Evolutionary conservation across 2,888 invertebrate species (phyloP).

Genomic region (Folsomia manolachei): DNA sequence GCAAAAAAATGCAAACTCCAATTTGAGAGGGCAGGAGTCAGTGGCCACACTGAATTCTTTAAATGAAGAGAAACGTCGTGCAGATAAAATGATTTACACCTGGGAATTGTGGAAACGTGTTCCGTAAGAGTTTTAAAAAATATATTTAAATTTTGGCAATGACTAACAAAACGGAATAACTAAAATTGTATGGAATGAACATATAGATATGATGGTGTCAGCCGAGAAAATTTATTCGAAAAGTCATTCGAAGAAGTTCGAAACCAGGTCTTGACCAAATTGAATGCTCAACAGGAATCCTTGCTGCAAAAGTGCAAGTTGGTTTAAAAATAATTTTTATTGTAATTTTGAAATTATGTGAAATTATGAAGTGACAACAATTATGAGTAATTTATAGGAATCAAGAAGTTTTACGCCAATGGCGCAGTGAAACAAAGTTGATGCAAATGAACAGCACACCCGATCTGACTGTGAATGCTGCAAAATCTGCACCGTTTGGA

Average conservation of each 20-base stretch:
- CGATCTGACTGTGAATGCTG: constrained; percentile 3
- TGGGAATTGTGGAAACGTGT: constrained; percentile 39
- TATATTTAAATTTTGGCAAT: background rate
- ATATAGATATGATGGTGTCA: constrained; percentile 33
- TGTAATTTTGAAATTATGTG: no score
- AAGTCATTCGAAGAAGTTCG: constrained; percentile 36
- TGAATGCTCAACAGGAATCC: constrained; percentile 28
- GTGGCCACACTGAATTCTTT: background rate
- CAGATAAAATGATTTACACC: constrained; percentile 35
- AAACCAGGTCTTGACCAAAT: constrained; percentile 26
- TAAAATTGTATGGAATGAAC: background rate
- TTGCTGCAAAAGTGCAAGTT: constrained; percentile 41
- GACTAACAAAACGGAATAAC: background rate
- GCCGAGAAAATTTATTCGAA: constrained; percentile 25
- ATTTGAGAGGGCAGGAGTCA: background rate
- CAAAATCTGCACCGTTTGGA: constrained; percentile 34
- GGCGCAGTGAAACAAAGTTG: constrained; percentile 31
- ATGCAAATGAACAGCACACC: constrained; percentile 29
- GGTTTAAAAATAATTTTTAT: no score
- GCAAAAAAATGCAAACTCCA: background rate
- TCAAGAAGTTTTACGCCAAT: constrained; percentile 33
- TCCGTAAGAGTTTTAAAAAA: constrained; percentile 29
- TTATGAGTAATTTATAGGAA: no score
- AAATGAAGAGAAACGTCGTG: constrained; percentile 25
- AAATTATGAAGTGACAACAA: no score